Percentiles rank a stretch among this genome's conserved stretches.
phyloP scores from a whole-genome alignment of 2,888 invertebrate genomes.

The Stenodema calcarata region DNA sequence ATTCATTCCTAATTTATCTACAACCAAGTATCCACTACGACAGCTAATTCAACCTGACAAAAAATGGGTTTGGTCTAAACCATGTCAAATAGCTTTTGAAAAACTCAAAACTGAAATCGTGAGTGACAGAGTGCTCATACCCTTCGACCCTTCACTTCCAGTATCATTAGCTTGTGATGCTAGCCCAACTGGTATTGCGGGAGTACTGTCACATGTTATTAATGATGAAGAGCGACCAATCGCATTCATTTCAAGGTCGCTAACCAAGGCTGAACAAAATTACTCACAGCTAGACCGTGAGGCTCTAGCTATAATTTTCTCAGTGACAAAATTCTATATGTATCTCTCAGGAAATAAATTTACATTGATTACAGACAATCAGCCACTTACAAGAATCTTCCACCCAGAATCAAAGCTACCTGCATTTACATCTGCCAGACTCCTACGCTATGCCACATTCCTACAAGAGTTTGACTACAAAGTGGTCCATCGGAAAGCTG shows the following conservation, averaged over 20 bases:
- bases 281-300: slow-evolving; percentile 41
- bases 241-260: slow-evolving; percentile 54
- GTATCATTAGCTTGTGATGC: slow-evolving; percentile 53
- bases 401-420: slow-evolving; percentile 28
- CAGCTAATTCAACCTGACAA: slow-evolving; percentile 48
- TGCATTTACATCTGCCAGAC: neutral
- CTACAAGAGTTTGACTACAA: slow-evolving; percentile 18
- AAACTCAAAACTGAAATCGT: slow-evolving; percentile 55
- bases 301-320: slow-evolving; percentile 19
- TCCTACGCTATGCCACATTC: slow-evolving; percentile 37
- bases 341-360: slow-evolving; percentile 32
- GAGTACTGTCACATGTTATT: slow-evolving; percentile 45
- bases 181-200: slow-evolving; percentile 48
- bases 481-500: neutral
- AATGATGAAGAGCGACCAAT: slow-evolving; percentile 51
- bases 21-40: too few relatives aligned
- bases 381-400: slow-evolving; percentile 34
- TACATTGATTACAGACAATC: slow-evolving; percentile 25
- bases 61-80: slow-evolving; percentile 53
- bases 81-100: slow-evolving; percentile 55
- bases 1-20: slow-evolving; percentile 30
- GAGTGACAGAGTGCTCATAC: slow-evolving; percentile 54
- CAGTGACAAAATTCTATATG: neutral
- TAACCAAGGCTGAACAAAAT: slow-evolving; percentile 59
- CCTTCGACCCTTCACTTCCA: slow-evolving; percentile 55